Percentiles rank a stretch among this genome's conserved stretches.
phyloP scores from a whole-genome alignment of 2,888 invertebrate species.

The Drosophila paranaensis region DNA sequence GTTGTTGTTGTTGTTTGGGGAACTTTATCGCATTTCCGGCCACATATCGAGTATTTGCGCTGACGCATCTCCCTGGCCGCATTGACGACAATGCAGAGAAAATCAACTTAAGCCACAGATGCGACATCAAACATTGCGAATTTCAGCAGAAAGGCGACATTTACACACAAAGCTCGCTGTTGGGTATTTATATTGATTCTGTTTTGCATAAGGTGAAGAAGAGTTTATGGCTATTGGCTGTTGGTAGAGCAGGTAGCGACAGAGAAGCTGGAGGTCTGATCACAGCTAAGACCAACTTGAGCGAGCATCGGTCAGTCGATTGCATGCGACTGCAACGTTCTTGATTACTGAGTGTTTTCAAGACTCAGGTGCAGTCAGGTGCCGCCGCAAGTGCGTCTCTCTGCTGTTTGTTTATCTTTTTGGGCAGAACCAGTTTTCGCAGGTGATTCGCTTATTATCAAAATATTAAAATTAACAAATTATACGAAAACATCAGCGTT shows the following conservation, averaged over 20 bases:
- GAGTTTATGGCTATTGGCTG: background rate
- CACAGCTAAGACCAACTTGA: too few species aligned
- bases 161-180: too few species aligned
- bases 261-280: background rate
- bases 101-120: conserved; percentile 44
- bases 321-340: background rate
- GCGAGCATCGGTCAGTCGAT: background rate
- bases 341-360: background rate
- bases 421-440: conserved; percentile 50
- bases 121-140: conserved; percentile 46
- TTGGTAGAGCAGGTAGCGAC: background rate
- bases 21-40: conserved; percentile 55
- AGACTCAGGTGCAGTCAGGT: conserved; percentile 22
- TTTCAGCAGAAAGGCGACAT: conserved; percentile 44
- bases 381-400: conserved; percentile 34
- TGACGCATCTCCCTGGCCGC: conserved; percentile 56
- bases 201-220: background rate
- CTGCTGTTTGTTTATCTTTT: conserved; percentile 41
- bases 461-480: conserved; percentile 27
- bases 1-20: conserved; percentile 24
- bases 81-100: conserved; percentile 59
- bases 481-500: conserved; percentile 7
- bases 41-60: conserved; percentile 33
- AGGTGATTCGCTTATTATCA: conserved; percentile 29
- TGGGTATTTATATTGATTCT: conserved; percentile 9